Evolutionary conservation across 1,140 invertebrate species (phyloP).

Genomic region (Drosophila ohnishii): DNA sequence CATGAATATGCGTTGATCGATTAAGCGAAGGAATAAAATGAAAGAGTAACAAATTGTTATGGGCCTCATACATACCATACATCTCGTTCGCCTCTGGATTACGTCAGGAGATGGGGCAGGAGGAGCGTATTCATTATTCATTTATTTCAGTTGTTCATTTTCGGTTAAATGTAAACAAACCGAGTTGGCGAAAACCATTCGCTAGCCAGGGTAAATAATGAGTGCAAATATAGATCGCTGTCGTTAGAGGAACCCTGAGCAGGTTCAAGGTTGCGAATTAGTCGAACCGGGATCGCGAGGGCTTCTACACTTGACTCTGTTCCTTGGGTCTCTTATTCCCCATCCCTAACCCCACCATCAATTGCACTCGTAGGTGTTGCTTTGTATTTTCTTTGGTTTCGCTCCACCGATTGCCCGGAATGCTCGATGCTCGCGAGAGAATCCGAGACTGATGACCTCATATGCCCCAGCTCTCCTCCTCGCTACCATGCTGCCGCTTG

Average conservation of each 20-base stretch:
- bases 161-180: slow-evolving; percentile 38
- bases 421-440: slow-evolving; percentile 33
- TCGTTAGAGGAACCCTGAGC: background rate
- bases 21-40: slow-evolving; percentile 63
- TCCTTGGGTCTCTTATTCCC: background rate
- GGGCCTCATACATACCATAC: slow-evolving; percentile 6
- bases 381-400: slow-evolving; percentile 43
- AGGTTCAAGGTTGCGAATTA: slow-evolving; percentile 31
- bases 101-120: background rate
- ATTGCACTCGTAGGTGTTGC: slow-evolving; percentile 30
- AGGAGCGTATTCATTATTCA: slow-evolving; percentile 8
- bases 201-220: slow-evolving; percentile 20
- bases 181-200: slow-evolving; percentile 33
- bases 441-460: slow-evolving; percentile 54
- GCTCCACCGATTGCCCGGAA: slow-evolving; percentile 66
- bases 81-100: slow-evolving; percentile 11
- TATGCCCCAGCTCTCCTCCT: slow-evolving; percentile 24
- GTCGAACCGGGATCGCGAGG: background rate
- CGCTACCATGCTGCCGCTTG: slow-evolving; percentile 4
- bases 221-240: slow-evolving; percentile 27
- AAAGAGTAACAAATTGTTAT: slow-evolving; percentile 66
- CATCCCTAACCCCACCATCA: background rate
- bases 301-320: background rate
- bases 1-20: slow-evolving; percentile 71
- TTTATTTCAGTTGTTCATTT: slow-evolving; percentile 26